Conservation (phyloP, 1,140 invertebrate species). For the Charaxes varanes region DNA sequence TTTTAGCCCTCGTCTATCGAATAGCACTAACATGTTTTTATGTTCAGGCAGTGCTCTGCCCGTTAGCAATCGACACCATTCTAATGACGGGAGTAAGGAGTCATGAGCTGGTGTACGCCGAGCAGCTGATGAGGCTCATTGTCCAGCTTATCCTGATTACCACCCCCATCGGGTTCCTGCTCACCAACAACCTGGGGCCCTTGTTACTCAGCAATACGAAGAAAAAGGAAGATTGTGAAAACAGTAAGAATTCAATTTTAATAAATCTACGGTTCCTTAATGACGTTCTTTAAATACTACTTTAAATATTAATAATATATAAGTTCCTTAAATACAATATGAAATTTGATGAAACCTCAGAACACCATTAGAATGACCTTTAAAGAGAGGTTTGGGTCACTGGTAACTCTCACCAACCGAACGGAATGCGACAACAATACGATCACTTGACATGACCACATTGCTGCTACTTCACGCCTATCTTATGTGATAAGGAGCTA, state of each 20-base stretch:
- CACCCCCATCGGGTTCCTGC: conserved; percentile 51
- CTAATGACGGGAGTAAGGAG: conserved; percentile 15
- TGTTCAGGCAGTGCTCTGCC: conserved; percentile 57
- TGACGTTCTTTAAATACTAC: not conserved
- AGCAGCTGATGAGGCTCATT: conserved; percentile 37
- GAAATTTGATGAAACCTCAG: too few species aligned
- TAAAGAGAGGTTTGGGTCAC: too few species aligned
- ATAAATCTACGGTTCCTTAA: not conserved
- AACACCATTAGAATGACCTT: too few species aligned
- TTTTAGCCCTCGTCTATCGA: too few species aligned
- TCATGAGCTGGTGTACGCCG: conserved; percentile 36
- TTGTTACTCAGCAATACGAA: conserved; percentile 31
- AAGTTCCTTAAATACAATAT: too few species aligned
- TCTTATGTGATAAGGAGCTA: too few species aligned
- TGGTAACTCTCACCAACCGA: too few species aligned
- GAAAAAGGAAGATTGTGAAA: conserved; percentile 31
- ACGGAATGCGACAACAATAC: too few species aligned
- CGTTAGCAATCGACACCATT: conserved; percentile 37
- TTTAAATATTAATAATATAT: not conserved
- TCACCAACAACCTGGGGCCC: conserved; percentile 48
- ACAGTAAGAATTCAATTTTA: conserved; percentile 25
- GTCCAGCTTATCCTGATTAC: conserved; percentile 55
- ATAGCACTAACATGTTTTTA: too few species aligned
- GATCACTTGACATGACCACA: too few species aligned
- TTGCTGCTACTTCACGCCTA: too few species aligned